Evolutionary conservation across 2,113 vertebrate genomes (phyloP).

Genomic region (Gila orcuttii): DNA sequence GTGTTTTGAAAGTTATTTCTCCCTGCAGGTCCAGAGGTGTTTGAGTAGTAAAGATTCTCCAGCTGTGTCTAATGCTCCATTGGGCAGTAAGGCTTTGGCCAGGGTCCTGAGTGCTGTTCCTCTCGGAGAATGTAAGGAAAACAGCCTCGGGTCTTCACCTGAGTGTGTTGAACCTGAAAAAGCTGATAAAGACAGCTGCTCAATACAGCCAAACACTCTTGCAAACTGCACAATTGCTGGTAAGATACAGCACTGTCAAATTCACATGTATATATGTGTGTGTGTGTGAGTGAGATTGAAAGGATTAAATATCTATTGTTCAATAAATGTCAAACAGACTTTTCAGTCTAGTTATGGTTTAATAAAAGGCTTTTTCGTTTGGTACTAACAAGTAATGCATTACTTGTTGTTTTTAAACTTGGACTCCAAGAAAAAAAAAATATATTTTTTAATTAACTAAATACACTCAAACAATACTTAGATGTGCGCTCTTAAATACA

Average conservation of each 20-base stretch:
- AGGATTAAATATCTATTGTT: not conserved
- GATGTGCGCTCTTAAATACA: not conserved
- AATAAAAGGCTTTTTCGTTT: not conserved
- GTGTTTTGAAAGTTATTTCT: not conserved
- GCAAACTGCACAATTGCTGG: not conserved
- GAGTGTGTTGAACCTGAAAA: slow-evolving; percentile 23
- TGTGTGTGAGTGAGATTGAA: not conserved
- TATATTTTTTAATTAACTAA: too few species aligned
- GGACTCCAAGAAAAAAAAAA: not conserved
- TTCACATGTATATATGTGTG: not conserved
- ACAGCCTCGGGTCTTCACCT: slow-evolving; percentile 45
- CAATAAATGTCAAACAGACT: not conserved
- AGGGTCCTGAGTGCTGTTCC: slow-evolving; percentile 67
- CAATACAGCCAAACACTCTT: not conserved
- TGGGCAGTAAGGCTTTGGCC: slow-evolving; percentile 69
- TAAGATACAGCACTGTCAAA: slow-evolving; percentile 4
- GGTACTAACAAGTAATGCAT: not conserved
- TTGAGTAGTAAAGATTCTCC: slow-evolving; percentile 55
- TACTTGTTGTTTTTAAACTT: not conserved
- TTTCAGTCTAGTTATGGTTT: not conserved
- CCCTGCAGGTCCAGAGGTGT: slow-evolving; percentile 48
- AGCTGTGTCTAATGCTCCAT: slow-evolving; percentile 49
- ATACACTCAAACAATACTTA: not conserved
- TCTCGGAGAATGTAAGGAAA: slow-evolving; percentile 71
- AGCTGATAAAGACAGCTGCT: slow-evolving; percentile 33